These are phyloP conservation scores for Philantomba maxwellii DNA, from an alignment of 2,113 vertebrate species.

Conservation along the genomic window DNA sequence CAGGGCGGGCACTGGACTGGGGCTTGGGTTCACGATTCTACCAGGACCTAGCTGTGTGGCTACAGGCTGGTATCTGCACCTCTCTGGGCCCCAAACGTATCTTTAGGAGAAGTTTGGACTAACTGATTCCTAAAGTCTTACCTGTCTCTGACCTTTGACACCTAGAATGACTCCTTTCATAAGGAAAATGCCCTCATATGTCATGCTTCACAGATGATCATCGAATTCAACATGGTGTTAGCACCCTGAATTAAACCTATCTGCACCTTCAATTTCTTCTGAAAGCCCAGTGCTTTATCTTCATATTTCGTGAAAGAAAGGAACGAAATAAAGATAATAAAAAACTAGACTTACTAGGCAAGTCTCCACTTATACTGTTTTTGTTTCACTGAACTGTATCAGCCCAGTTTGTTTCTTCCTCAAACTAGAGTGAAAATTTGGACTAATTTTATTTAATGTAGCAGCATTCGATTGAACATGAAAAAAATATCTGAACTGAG, in stretches of 20 bases:
- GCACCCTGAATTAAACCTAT: rapidly evolving
- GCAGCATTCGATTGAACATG: not conserved
- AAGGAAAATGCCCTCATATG: not conserved
- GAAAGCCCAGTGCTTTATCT: not conserved
- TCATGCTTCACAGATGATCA: rapidly evolving
- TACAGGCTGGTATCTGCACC: rapidly evolving
- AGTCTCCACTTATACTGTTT: not conserved
- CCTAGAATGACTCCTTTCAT: not conserved
- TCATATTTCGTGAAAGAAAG: not conserved
- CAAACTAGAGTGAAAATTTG: not conserved
- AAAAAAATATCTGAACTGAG: not conserved
- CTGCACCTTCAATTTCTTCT: not conserved
- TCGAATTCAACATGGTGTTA: not conserved
- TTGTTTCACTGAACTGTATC: not conserved
- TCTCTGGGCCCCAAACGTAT: not conserved
- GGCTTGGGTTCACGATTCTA: not conserved
- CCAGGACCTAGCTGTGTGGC: not conserved
- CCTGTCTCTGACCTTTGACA: not conserved
- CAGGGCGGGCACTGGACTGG: too few species aligned
- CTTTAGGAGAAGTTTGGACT: not conserved
- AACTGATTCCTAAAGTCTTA: not conserved
- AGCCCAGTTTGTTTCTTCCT: not conserved
- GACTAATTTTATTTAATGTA: not conserved
- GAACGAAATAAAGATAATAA: not conserved
- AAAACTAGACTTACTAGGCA: not conserved